These are phyloP conservation scores for Hucho hucho DNA, from an alignment of 2,113 vertebrate species.

Conservation along the genomic window DNA sequence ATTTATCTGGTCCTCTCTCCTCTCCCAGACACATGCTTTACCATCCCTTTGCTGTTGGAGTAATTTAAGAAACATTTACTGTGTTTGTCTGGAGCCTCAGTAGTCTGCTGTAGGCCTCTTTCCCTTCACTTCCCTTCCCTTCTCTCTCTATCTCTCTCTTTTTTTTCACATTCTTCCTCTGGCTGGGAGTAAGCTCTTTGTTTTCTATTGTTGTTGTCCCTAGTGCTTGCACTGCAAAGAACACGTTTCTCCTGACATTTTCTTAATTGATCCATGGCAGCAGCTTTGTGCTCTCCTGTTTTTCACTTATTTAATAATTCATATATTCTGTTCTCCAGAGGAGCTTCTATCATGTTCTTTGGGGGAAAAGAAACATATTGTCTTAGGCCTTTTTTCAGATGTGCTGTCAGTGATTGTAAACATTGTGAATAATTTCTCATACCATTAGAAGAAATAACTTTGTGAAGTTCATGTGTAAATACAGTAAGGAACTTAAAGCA, in stretches of 20 bases:
- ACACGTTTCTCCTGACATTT: conserved; percentile 58
- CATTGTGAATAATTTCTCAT: conserved; percentile 1
- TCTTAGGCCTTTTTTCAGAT: neutral
- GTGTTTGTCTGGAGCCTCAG: conserved; percentile 60
- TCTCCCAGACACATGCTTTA: conserved; percentile 35
- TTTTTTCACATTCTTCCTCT: neutral
- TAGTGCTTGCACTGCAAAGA: conserved; percentile 41
- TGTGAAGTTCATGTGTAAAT: conserved; percentile 14
- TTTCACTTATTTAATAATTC: conserved; percentile 61
- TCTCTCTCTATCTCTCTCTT: neutral
- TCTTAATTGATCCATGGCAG: conserved; percentile 65
- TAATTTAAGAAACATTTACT: conserved; percentile 64
- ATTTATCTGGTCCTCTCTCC: conserved; percentile 24
- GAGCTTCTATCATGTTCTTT: conserved; percentile 27
- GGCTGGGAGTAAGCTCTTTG: conserved; percentile 39
- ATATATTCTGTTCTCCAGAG: conserved; percentile 30
- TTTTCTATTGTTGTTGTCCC: conserved; percentile 46
- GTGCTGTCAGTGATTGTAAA: neutral
- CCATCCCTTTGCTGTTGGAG: conserved; percentile 42
- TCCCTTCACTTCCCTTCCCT: neutral
- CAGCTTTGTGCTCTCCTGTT: conserved; percentile 28
- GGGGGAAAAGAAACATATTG: conserved; percentile 21
- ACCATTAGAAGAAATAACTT: neutral
- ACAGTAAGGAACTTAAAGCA: conserved; percentile 15
- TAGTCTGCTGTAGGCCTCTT: conserved; percentile 41